Conservation (phyloP, 2,797 vertebrate genomes). For the Urophycis tenuis region DNA sequence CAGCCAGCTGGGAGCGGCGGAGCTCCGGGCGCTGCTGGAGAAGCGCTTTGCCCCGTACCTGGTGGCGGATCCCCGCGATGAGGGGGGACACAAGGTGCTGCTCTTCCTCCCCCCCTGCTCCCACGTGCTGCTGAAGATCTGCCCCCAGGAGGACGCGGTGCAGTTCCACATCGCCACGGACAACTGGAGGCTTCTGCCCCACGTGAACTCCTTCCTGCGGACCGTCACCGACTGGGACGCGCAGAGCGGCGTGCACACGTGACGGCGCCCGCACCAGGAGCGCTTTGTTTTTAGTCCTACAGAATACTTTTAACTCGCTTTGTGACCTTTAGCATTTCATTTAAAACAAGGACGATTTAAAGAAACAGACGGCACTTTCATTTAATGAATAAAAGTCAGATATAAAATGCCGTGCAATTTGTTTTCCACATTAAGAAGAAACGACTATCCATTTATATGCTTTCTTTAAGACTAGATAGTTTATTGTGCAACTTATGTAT, state of each 20-base stretch:
- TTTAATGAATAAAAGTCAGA: constrained; percentile 25
- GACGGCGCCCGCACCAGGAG: not conserved
- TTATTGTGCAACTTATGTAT: not conserved
- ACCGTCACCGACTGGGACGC: constrained; percentile 38
- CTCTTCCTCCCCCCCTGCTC: constrained; percentile 73
- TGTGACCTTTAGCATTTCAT: not conserved
- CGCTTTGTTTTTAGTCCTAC: not conserved
- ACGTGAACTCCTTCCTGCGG: constrained; percentile 69
- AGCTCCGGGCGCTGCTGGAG: constrained; percentile 58
- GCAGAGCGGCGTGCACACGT: not conserved
- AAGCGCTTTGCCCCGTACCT: constrained; percentile 67
- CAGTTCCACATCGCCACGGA: constrained; percentile 74
- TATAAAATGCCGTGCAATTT: constrained; percentile 12
- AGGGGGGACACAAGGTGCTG: constrained; percentile 58
- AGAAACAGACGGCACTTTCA: not conserved
- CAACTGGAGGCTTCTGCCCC: constrained; percentile 76
- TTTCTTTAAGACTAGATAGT: not conserved
- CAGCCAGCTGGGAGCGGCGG: constrained; percentile 56
- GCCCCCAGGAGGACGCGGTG: constrained; percentile 57
- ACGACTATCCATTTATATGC: not conserved
- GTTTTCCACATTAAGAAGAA: constrained; percentile 1
- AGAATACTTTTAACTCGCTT: not conserved
- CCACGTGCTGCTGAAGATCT: constrained; percentile 68
- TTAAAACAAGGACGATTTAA: not conserved
- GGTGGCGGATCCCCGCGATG: constrained; percentile 42